Evolutionary conservation across 30 jellyfish, hydroid and myxozoan genomes (phyloP).

Genomic region (Aurelia sp.): DNA sequence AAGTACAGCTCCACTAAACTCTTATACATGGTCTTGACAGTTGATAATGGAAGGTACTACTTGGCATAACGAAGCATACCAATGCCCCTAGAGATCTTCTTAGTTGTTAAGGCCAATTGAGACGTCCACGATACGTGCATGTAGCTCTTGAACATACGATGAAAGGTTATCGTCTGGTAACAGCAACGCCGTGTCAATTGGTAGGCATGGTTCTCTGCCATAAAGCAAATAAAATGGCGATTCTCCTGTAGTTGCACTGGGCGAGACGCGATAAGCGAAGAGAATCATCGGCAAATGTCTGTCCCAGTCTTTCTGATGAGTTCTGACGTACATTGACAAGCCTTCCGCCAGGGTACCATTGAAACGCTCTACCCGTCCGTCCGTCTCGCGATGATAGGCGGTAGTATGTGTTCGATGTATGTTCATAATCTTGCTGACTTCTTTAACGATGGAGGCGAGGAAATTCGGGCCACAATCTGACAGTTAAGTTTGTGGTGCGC

Average conservation of each 20-base stretch:
- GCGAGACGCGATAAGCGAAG: too few species aligned
- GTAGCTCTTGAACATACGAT: background rate
- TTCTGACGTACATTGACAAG: too few species aligned
- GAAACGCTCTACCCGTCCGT: conserved; percentile 7
- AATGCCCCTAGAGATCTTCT: too few species aligned
- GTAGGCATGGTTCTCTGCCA: conserved; percentile 7
- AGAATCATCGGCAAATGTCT: too few species aligned
- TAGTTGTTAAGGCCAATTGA: too few species aligned
- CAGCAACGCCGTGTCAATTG: background rate
- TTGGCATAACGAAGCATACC: too few species aligned
- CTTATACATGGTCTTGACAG: too few species aligned
- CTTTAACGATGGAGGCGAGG: conserved; percentile 29
- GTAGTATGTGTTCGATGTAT: conserved; percentile 6
- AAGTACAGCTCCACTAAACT: too few species aligned
- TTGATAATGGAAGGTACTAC: too few species aligned
- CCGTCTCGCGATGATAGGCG: conserved; percentile 45
- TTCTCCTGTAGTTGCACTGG: too few species aligned
- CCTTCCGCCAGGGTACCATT: background rate
- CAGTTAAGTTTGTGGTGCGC: background rate
- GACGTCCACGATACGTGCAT: background rate
- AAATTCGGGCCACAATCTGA: conserved; percentile 43
- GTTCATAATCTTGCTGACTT: conserved; percentile 19
- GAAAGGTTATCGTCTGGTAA: background rate
- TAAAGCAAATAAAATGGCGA: too few species aligned
- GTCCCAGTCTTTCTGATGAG: too few species aligned